Evolutionary conservation across 2,888 invertebrate genomes (phyloP), one percentile per base, ranked within the genome.

Genomic region (Drosophila ustulata): DNA sequence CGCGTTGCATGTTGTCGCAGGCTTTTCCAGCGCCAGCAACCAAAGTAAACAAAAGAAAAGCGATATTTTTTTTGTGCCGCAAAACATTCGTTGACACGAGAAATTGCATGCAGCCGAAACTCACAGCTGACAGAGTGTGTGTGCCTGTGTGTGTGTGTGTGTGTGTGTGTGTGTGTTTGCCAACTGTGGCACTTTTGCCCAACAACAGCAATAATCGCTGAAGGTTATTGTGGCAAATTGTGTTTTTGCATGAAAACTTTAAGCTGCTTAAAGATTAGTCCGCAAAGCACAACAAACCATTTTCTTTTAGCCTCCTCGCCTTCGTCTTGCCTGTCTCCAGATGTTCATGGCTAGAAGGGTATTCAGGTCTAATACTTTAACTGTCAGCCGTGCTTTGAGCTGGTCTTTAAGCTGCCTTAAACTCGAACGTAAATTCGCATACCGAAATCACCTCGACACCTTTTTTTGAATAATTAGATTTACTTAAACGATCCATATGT

Each of bases 31-130:
- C 13, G 65, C 61, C 39, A 43, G 41, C 37, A 68, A 55, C 66
- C 62, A 69, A 73, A 74, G 73, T 88, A 84, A 84, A 84, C 84
- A 87, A 89, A 81, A 87, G 70, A 75, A 88, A 80, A 71, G 55
- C 69, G 67, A 76, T 58, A 57, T 51, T 74, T 68, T 63, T 43
- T 65, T 71, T 75, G 72, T 69, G 68, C 76, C 75, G 66, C 81
- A 80, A 74, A 80, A 84, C 82, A 79, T 87, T 89, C 85, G 77
- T 82, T 89, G 77, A 74, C 88, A 82, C 85, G 82, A 82, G 69
- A 79, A 85, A 85, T 89, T 78, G 74, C 88, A 85, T 80, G 80
- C 73, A 63, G 66, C 56, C 47, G 39, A 77, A 66, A 67, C 66
- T 56, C 66, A 55, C 62, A 59, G 56, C 47, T 73, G 58, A 41